Conservation (phyloP, 2,113 vertebrate species). For the Cynopterus brachyotis region DNA sequence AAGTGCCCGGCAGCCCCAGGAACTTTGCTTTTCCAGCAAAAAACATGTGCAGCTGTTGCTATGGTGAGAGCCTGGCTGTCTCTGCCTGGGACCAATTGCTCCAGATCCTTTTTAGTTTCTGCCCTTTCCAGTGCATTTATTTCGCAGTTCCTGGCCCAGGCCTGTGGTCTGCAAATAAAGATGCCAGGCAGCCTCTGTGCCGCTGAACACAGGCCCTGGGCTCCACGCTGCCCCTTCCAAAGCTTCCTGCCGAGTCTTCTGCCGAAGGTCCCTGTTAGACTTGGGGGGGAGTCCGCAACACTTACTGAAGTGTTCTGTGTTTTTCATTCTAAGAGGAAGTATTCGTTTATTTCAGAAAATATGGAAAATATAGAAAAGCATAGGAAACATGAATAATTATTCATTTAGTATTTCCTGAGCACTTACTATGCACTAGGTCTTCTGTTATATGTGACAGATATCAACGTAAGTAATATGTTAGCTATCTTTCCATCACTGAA, state of each 20-base stretch:
- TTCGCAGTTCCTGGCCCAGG: constrained; percentile 36
- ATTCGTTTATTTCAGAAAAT: neutral
- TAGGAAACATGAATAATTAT: constrained; percentile 11
- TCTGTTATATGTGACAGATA: neutral
- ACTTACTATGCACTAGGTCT: neutral
- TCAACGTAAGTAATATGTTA: neutral
- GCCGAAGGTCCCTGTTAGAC: neutral
- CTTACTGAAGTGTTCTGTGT: neutral
- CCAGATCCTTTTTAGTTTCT: constrained; percentile 18
- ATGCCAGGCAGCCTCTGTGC: neutral
- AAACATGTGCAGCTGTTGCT: neutral
- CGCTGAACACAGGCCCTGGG: neutral
- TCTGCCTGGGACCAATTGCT: constrained; percentile 28
- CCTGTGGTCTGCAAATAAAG: constrained; percentile 37
- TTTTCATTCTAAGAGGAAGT: neutral
- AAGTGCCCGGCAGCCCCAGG: neutral
- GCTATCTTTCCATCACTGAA: neutral
- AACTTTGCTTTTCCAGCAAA: constrained; percentile 1
- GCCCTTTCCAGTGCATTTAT: constrained; percentile 4
- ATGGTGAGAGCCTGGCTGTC: neutral
- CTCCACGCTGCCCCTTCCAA: neutral
- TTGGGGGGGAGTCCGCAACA: neutral
- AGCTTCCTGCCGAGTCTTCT: neutral
- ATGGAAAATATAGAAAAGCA: neutral
- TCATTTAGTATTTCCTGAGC: constrained; percentile 40